phyloP scores from a whole-genome alignment of 2,888 invertebrate species.

The Artemia sinica region DNA sequence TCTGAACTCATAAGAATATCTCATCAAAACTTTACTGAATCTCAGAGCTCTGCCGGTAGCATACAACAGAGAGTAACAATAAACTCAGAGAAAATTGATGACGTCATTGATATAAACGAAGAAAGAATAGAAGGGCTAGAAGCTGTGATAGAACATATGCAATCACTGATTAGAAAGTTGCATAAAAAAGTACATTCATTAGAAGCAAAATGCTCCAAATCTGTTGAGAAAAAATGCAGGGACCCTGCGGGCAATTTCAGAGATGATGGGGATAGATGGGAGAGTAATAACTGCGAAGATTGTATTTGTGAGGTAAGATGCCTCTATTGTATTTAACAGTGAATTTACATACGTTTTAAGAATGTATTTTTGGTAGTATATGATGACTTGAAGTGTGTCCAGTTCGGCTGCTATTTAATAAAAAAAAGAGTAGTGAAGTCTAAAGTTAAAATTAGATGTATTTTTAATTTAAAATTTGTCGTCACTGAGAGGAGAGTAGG shows the following conservation, averaged over 20 bases:
- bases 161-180: conserved; percentile 38
- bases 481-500: too few relatives aligned
- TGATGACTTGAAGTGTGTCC: too few relatives aligned
- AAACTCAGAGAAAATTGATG: not conserved
- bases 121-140: conserved; percentile 37
- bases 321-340: too few relatives aligned
- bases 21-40: too few relatives aligned
- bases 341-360: too few relatives aligned
- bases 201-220: conserved; percentile 17
- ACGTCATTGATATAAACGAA: conserved; percentile 27
- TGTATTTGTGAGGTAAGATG: conserved; percentile 35
- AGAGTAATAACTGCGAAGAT: conserved; percentile 35
- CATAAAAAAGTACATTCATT: conserved; percentile 35
- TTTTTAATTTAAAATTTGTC: too few relatives aligned
- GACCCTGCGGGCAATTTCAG: conserved; percentile 34
- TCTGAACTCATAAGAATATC: too few relatives aligned
- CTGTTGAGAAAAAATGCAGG: conserved; percentile 30
- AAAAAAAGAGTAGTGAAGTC: too few relatives aligned
- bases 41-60: too few relatives aligned
- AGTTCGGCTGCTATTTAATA: too few relatives aligned
- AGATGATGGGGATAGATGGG: conserved; percentile 37
- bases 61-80: not conserved
- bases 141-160: conserved; percentile 37
- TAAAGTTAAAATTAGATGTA: too few relatives aligned
- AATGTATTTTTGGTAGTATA: too few relatives aligned